Conservation (phyloP, 2,888 invertebrate genomes). For the Cataglyphis rosenhaueri region DNA sequence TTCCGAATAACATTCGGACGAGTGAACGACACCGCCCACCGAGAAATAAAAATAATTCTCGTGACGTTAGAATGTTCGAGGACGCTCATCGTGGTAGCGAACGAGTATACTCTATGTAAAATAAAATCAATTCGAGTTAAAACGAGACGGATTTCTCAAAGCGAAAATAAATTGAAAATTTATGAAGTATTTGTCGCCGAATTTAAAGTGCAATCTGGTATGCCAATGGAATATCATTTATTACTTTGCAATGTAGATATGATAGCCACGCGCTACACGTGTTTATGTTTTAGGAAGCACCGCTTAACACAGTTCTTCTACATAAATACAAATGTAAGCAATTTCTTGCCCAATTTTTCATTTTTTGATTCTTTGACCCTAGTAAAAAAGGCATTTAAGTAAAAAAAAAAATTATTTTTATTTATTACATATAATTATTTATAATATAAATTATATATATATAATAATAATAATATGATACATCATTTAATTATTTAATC, state of each 20-base stretch:
- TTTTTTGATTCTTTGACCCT: background rate
- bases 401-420: background rate
- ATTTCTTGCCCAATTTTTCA: background rate
- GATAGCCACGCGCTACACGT: background rate
- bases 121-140: background rate
- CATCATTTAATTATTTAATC: background rate
- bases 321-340: background rate
- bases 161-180: background rate
- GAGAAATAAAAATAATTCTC: constrained; percentile 28
- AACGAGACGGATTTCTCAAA: background rate
- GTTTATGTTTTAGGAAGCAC: constrained; percentile 16
- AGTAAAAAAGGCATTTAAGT: constrained; percentile 3
- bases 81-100: background rate
- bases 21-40: background rate
- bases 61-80: background rate
- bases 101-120: background rate
- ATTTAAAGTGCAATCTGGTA: background rate
- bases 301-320: constrained; percentile 9
- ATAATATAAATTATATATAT: background rate
- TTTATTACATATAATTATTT: background rate
- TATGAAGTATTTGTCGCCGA: background rate
- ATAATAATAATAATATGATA: background rate
- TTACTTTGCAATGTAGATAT: constrained; percentile 18
- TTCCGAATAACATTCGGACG: background rate
- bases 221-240: background rate